phyloP scores from a whole-genome alignment of 2,113 vertebrate genomes.

The Pseudois nayaur region DNA sequence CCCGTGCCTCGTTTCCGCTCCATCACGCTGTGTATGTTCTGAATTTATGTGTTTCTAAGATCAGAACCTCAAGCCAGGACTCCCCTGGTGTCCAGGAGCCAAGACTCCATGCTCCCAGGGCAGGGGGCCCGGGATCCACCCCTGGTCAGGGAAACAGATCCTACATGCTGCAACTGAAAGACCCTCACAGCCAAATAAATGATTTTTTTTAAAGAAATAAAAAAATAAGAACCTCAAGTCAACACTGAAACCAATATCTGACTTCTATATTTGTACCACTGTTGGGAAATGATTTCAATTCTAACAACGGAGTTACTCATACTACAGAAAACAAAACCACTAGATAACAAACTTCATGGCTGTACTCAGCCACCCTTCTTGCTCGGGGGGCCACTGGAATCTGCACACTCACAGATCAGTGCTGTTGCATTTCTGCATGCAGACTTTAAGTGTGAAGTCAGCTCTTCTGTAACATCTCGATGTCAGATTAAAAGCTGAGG shows the following conservation, averaged over 20 bases:
- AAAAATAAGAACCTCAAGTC: not conserved
- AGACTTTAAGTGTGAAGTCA: not conserved
- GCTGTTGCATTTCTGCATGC: not conserved
- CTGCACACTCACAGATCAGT: not conserved
- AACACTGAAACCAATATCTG: not conserved
- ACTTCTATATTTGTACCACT: not conserved
- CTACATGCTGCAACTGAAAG: not conserved
- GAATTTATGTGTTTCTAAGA: conserved; percentile 7
- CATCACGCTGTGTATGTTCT: not conserved
- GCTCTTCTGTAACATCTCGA: not conserved
- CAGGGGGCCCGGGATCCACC: not conserved
- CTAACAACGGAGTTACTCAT: not conserved
- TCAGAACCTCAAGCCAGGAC: not conserved
- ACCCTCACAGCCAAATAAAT: not conserved
- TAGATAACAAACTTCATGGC: not conserved
- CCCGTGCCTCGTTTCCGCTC: not conserved
- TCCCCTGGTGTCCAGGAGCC: not conserved
- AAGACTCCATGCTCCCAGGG: not conserved
- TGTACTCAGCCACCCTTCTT: not conserved
- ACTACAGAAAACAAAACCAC: not conserved
- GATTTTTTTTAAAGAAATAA: not conserved
- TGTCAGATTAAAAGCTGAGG: not conserved
- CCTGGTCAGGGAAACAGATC: not conserved
- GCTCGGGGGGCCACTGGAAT: not conserved
- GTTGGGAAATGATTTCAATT: not conserved